Evolutionary conservation across 2,797 vertebrate species (phyloP), one percentile per base, ranked within the genome.

Genomic region (Allenopithecus nigroviridis): DNA sequence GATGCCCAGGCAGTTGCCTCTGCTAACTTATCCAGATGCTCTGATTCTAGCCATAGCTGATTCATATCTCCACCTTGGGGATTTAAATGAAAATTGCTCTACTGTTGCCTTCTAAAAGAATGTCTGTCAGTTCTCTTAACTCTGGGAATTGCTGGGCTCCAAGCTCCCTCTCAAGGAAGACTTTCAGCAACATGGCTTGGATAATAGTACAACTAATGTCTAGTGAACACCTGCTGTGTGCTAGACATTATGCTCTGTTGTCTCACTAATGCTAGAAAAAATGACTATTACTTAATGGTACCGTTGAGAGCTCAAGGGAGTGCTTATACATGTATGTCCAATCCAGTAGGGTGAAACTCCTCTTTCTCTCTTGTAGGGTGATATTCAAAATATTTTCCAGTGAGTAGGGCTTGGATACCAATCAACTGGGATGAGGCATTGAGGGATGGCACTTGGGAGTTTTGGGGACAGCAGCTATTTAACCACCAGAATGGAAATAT

Each of bases 201-300:
- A 89, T 61, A 72, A 76, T 28, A 61, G 48, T 84, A 89, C 36
- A 13, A 55, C 83, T 94, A 70, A 96, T 91, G 94, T 96, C 92
- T 84, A 50, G 88, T 75, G 88, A 97, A 94, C 91, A 96, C 92
- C 96, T 95, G 95, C 79, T 68, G 3, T 74, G 83, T 84, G 61
- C 72, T 22, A 26, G 88, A 78, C 74, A 22, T 59, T 50, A n/a
- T n/a, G 57, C 3, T 41, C 83, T 14, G 16, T 30, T 48, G 22
- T 81, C 86, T 76, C 64, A 2, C 26, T 94, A 8, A 81, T 33
- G 74, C 50, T 61, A 7, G 28, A 74, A 90, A 55, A 85, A 93
- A 93, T 33, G 79, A 39, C 57, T 53, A 12, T 26, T 39, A 30
- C 68, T 75, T 88, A 39, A 21, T 5, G 13, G 59, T 48, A 24